Evolutionary conservation across 2,113 vertebrate genomes (phyloP), one percentile per base, ranked within the genome.

Genomic region (Leptobrachium ailaonicum): DNA sequence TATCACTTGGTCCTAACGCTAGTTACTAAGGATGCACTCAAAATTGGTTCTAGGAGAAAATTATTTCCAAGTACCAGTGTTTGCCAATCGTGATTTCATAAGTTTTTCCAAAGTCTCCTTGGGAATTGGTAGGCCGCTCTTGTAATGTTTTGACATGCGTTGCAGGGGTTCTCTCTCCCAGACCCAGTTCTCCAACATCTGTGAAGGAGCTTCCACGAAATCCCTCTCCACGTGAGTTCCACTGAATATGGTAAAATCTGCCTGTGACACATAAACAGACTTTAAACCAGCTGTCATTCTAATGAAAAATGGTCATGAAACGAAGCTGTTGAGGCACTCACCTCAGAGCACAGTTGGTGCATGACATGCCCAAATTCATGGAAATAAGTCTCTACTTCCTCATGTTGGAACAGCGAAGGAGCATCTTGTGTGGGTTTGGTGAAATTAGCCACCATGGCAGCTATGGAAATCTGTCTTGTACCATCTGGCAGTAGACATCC

Each of bases 171-270:
- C 96, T 85, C 90, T 92, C 89, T 99, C 97, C 98, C 97, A 99
- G 40, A 98, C 98, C 98, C 98, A 99, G 88, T 99, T 99, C 90
- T 99, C 98, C 92, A 99, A 66, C 98, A 99, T 99, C 93, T 99
- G 98, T 0, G 98, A 99, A 0, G 97, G 98, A 0, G 98, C 97
- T 87, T 99, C 98, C 69, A 99, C 98, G 0, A 99, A 99, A 84
- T 99, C 97, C 5, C 97, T 80, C 89, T 99, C 98, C 88, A 99
- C 98, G 0, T 97, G 96, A 0, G 98, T 99, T 70, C 98, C 98
- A 0, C 97, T 98, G 90, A 98, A 99, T 96, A 98, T 98, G 85
- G 96, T 96, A 2, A 97, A 99, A 83, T 98, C 95, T 0, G 96
- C 94, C 98, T 99, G 85, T 1, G 0, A 12, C 62, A 67, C n/a